These are phyloP conservation scores for Athrips mouffetella DNA, from an alignment of 2,888 invertebrate species.

Conservation along the genomic window DNA sequence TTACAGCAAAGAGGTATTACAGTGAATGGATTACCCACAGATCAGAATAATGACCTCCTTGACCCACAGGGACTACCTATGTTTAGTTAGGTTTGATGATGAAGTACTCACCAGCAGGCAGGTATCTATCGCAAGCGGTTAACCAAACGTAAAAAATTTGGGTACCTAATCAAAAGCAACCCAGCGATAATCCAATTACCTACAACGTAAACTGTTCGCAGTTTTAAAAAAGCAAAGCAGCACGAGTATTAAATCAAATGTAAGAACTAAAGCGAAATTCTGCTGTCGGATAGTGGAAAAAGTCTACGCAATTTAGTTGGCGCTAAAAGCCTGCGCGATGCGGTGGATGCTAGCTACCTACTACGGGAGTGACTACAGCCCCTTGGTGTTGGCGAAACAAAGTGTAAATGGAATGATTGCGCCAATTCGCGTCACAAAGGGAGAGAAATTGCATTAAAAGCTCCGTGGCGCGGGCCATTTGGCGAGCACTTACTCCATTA, in stretches of 20 bases:
- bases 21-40: no score
- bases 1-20: no score
- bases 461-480: slow-evolving; percentile 74
- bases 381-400: slow-evolving; percentile 73
- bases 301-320: slow-evolving; percentile 43
- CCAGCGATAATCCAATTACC: neutral
- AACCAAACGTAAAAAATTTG: neutral
- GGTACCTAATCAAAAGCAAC: neutral
- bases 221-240: neutral
- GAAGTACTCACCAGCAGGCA: no score
- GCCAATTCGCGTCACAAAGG: slow-evolving; percentile 76
- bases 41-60: no score
- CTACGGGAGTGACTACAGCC: no score
- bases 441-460: slow-evolving; percentile 76
- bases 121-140: no score
- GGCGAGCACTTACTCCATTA: slow-evolving; percentile 75
- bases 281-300: slow-evolving; percentile 20
- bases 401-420: slow-evolving; percentile 79
- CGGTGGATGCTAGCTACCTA: slow-evolving; percentile 21
- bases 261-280: neutral
- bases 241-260: slow-evolving; percentile 5
- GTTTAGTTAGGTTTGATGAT: no score
- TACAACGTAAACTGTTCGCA: neutral
- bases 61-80: no score
- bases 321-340: slow-evolving; percentile 56